Percentiles rank a stretch among this genome's conserved stretches.
These are phyloP conservation scores for Mormyrus iriodes DNA, from an alignment of 2,113 vertebrate genomes.

Conservation along the genomic window DNA sequence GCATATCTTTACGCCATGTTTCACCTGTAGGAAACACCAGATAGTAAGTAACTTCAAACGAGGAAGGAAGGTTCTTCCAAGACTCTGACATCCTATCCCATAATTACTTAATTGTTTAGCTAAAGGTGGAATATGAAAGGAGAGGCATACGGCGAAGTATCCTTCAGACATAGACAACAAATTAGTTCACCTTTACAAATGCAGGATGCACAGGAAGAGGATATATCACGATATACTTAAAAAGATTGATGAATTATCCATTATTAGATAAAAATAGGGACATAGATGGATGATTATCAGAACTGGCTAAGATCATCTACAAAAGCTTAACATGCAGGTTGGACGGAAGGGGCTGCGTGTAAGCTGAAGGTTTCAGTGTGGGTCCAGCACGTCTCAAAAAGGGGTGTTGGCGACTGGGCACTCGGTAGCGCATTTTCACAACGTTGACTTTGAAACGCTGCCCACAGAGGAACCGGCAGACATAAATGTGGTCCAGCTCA, in stretches of 20 bases:
- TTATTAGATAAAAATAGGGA: neutral
- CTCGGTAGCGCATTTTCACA: neutral
- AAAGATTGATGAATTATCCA: neutral
- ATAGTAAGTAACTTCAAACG: neutral
- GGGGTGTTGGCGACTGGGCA: neutral
- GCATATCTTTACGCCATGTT: neutral
- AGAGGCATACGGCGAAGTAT: neutral
- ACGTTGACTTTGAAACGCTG: neutral
- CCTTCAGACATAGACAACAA: neutral
- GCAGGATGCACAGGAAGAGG: too few species aligned
- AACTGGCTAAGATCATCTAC: neutral
- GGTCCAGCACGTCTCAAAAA: neutral
- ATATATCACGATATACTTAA: neutral
- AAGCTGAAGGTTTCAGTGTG: neutral
- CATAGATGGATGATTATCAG: neutral
- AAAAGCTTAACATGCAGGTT: neutral
- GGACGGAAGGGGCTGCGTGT: neutral
- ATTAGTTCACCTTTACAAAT: slow-evolving; percentile 6
- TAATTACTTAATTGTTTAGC: slow-evolving; percentile 9
- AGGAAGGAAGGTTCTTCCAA: neutral
- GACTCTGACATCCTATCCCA: slow-evolving; percentile 18
- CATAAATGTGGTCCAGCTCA: neutral
- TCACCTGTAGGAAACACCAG: neutral
- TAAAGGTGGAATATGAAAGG: neutral
- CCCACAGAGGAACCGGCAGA: neutral